Base-by-base conservation (phyloP, 2,113 vertebrate species). In the Oreochromis tanganicae region DNA sequence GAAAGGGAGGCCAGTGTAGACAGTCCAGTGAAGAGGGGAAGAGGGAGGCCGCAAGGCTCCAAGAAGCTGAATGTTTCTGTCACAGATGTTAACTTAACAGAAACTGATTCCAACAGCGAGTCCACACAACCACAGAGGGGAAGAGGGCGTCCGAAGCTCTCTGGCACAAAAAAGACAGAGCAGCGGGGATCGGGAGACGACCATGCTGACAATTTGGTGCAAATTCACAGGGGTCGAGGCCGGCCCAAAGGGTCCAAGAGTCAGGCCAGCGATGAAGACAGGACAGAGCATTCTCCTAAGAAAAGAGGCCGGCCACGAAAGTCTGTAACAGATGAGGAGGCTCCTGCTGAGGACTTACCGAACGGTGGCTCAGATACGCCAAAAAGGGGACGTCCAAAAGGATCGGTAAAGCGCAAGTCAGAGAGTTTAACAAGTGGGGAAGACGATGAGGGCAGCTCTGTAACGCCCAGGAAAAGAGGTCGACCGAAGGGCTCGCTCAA, bases 351-450 rank as follows among this genome's bases (percentile, higher is more conserved):
- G 88, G 59, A 85, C n/a, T 78, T 93, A 9, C 27, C 82, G 1
- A 94, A 94, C 4, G 93, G 91, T 50, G 81, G 48, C 24, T 52
- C 90, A 11, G 48, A 27, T 36, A 3, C 41, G 1, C 79, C 85
- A 38, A 93, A 91, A 91, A 82, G 85, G n/a, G 93, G 92, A 14
- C 86, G 91, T 7, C 92, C 94, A 3, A 95, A 93, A 89, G 91
- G 86, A 66, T 84, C 92, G 2, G 9, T 8, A 2, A 93, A 92
- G 46, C 88, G 75, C 16, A 92, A 92, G 46, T 71, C 13, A 5
- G 91, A 92, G 83, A 80, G 48, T 71, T 66, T 71, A 73, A 54
- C 27, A 17, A 89, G 84, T 10, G 85, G 17, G 5, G 88, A 82
- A 12, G 89, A 89, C 17, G 71, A 81, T 34, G 91, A 90, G 8